phyloP scores from a whole-genome alignment of 2,888 invertebrate genomes.

The Blomia tropicalis region DNA sequence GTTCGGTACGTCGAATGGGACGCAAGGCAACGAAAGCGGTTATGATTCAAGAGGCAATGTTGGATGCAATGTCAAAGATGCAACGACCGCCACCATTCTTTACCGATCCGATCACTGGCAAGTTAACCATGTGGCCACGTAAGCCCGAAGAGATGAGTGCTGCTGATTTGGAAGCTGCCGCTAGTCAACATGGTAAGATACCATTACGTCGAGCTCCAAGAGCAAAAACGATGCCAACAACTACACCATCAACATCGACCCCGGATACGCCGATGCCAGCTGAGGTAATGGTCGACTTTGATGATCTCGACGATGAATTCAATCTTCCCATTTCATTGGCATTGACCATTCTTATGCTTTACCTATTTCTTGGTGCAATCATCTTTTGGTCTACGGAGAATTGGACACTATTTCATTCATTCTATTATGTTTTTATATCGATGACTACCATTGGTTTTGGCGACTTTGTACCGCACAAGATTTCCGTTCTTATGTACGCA shows the following conservation, averaged over 20 bases:
- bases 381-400: conserved; percentile 36
- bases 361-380: conserved; percentile 24
- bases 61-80: conserved; percentile 2
- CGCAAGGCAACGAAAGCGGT: neutral
- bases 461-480: conserved; percentile 46
- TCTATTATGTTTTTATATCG: conserved; percentile 92
- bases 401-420: conserved; percentile 82
- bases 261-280: conserved; percentile 16
- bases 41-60: neutral
- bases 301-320: conserved; percentile 21
- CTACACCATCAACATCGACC: conserved; percentile 1
- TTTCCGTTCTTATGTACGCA: conserved; percentile 71
- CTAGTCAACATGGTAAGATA: neutral
- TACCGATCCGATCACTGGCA: neutral
- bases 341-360: conserved; percentile 20
- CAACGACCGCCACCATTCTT: conserved; percentile 16
- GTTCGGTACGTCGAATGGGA: conserved; percentile 26
- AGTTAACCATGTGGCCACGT: conserved; percentile 1
- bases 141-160: neutral
- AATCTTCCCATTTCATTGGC: conserved; percentile 25
- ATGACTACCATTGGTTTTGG: conserved; percentile 80
- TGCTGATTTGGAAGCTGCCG: neutral
- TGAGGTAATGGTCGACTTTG: conserved; percentile 37
- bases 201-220: neutral
- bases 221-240: conserved; percentile 4